phyloP scores from a whole-genome alignment of 2,888 invertebrate species.

The Pammene aurita region DNA sequence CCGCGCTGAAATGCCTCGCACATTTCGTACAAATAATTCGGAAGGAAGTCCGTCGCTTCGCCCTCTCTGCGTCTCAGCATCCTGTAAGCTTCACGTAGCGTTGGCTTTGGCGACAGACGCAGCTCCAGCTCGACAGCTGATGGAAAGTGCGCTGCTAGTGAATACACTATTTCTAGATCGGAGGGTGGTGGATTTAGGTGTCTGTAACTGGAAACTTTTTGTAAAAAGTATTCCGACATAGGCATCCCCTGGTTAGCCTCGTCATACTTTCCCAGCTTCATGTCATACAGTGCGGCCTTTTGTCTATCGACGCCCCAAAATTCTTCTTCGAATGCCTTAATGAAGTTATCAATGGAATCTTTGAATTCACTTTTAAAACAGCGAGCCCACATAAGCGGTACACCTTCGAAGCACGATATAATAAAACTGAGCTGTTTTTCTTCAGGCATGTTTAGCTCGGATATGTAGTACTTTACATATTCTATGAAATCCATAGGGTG shows the following conservation, averaged over 20 bases:
- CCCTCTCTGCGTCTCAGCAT: conserved; percentile 76
- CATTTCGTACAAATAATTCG: conserved; percentile 80
- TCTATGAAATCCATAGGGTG: conserved; percentile 80
- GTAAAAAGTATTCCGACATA: conserved; percentile 79
- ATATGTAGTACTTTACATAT: conserved; percentile 71
- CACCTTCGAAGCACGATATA: conserved; percentile 75
- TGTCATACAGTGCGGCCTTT: conserved; percentile 74
- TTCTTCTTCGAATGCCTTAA: conserved; percentile 73
- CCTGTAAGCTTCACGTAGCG: conserved; percentile 75
- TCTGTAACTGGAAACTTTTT: conserved; percentile 76
- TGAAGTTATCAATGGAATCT: conserved; percentile 64
- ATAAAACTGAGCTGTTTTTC: conserved; percentile 74
- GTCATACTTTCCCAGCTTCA: conserved; percentile 77
- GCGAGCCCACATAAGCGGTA: conserved; percentile 77
- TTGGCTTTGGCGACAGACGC: conserved; percentile 75
- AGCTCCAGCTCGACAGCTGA: conserved; percentile 76
- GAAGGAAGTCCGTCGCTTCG: conserved; percentile 72
- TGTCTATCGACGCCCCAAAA: conserved; percentile 78
- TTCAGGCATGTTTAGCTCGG: conserved; percentile 68
- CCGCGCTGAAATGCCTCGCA: conserved; percentile 78
- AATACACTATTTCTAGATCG: conserved; percentile 77
- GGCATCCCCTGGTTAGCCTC: conserved; percentile 64
- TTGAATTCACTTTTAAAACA: conserved; percentile 74
- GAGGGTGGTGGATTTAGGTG: conserved; percentile 76
- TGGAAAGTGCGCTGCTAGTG: conserved; percentile 76